A percentile compares a stretch with the other conserved stretches of the same genome.
Conservation (phyloP, 1,140 invertebrate genomes). For the Tetragonula clypearis region DNA sequence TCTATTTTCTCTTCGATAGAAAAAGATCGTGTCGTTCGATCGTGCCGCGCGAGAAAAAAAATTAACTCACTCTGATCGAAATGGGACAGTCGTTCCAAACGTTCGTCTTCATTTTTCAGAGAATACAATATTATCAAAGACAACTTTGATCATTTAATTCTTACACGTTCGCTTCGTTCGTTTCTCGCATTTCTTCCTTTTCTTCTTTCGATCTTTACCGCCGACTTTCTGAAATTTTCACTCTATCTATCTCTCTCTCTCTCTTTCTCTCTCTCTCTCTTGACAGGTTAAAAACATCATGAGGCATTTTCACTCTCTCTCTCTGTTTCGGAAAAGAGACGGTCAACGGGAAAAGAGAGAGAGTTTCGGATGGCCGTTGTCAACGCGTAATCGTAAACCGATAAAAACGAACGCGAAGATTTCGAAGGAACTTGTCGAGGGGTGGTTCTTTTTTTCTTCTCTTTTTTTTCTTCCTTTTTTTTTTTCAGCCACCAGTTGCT, state of each 20-base stretch:
- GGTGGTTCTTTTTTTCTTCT: slow-evolving; percentile 4
- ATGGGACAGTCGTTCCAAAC: not conserved
- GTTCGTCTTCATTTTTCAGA: not conserved
- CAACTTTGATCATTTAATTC: not conserved
- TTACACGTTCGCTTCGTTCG: not conserved
- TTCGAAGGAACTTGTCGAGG: slow-evolving; percentile 59
- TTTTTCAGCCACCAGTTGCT: slow-evolving; percentile 67
- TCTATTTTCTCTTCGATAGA: too few species aligned
- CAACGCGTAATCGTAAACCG: slow-evolving; percentile 55
- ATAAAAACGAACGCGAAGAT: slow-evolving; percentile 53
- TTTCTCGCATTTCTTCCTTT: not conserved
- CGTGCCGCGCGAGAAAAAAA: too few species aligned
- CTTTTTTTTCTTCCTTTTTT: slow-evolving; percentile 54
- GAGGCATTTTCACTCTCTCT: too few species aligned
- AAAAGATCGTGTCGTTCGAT: too few species aligned
- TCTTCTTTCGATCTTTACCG: not conserved
- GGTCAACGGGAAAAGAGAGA: not conserved
- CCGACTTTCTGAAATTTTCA: not conserved
- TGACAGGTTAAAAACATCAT: too few species aligned
- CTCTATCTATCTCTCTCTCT: too few species aligned
- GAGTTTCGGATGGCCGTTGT: slow-evolving; percentile 32
- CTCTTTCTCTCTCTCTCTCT: too few species aligned
- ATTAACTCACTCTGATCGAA: not conserved
- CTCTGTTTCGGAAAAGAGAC: not conserved
- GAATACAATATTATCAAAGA: not conserved